These are phyloP conservation scores for Hirudinaria manillensis DNA, from an alignment of 2,888 invertebrate species.

Conservation along the genomic window DNA sequence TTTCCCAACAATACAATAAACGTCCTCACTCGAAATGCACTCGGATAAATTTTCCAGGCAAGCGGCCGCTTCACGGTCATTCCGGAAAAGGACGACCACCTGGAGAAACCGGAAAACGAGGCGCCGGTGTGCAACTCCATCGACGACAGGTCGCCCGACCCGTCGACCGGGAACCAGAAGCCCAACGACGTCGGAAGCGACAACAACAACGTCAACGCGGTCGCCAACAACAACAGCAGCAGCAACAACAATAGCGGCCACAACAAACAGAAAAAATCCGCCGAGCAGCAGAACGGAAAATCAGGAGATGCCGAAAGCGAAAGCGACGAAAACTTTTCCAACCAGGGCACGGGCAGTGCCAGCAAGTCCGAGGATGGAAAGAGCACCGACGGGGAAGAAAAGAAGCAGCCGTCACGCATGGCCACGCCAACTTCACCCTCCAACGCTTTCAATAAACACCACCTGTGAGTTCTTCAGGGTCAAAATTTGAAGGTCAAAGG, in stretches of 20 bases:
- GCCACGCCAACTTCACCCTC: conserved; percentile 14
- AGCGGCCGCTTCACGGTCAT: conserved; percentile 22
- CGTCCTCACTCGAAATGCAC: too few species aligned
- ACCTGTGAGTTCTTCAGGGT: background rate
- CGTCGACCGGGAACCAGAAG: background rate
- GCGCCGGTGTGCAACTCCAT: background rate
- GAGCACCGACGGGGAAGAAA: conserved; percentile 7
- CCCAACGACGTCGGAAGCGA: background rate
- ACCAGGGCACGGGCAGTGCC: conserved; percentile 2
- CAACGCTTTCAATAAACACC: background rate
- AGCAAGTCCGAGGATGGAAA: conserved; percentile 22
- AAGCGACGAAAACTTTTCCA: conserved; percentile 1
- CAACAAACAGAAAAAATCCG: too few species aligned
- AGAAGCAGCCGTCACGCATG: conserved; percentile 18
- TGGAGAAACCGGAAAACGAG: background rate
- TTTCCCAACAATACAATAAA: too few species aligned
- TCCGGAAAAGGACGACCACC: conserved; percentile 19
- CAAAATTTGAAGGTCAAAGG: too few species aligned
- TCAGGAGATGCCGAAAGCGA: background rate
- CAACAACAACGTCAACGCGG: conserved; percentile 1
- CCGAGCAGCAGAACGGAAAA: too few species aligned
- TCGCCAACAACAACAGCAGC: background rate
- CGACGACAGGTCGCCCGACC: background rate
- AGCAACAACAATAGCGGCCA: too few species aligned
- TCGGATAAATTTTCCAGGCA: background rate